phyloP scores from a whole-genome alignment of 2,888 invertebrate genomes.

The Eilema sororculum region DNA sequence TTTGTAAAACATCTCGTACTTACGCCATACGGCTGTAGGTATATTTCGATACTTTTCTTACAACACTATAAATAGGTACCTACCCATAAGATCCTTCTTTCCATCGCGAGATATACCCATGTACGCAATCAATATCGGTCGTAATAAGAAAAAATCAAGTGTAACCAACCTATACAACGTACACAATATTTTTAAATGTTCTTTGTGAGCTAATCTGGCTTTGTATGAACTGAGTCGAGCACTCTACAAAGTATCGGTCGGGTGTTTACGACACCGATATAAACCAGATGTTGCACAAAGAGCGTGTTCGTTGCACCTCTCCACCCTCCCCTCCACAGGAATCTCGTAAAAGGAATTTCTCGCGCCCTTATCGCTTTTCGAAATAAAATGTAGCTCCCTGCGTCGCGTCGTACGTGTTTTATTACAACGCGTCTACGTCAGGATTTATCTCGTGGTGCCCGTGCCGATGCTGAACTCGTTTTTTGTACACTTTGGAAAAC shows the following conservation, averaged over 20 bases:
- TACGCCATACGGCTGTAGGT: no score
- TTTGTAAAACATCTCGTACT: no score
- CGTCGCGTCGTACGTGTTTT: slow-evolving; percentile 84
- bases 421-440: slow-evolving; percentile 81
- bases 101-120: no score
- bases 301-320: slow-evolving; percentile 62
- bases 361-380: slow-evolving; percentile 85
- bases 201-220: slow-evolving; percentile 42
- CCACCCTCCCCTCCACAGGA: slow-evolving; percentile 70
- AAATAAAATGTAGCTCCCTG: slow-evolving; percentile 85
- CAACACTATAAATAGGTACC: no score
- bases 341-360: slow-evolving; percentile 86
- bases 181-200: slow-evolving; percentile 14
- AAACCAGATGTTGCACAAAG: slow-evolving; percentile 82
- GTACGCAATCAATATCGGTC: no score
- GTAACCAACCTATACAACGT: slow-evolving; percentile 9
- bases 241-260: slow-evolving; percentile 41
- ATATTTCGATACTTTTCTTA: no score
- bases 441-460: slow-evolving; percentile 83
- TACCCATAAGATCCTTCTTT: no score
- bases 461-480: slow-evolving; percentile 70
- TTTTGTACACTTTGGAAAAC: slow-evolving; percentile 64
- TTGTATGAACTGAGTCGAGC: slow-evolving; percentile 43
- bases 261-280: slow-evolving; percentile 61
- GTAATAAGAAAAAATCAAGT: not conserved